Conservation (phyloP, 1,140 invertebrate species). For the Diachasmimorpha longicaudata region DNA sequence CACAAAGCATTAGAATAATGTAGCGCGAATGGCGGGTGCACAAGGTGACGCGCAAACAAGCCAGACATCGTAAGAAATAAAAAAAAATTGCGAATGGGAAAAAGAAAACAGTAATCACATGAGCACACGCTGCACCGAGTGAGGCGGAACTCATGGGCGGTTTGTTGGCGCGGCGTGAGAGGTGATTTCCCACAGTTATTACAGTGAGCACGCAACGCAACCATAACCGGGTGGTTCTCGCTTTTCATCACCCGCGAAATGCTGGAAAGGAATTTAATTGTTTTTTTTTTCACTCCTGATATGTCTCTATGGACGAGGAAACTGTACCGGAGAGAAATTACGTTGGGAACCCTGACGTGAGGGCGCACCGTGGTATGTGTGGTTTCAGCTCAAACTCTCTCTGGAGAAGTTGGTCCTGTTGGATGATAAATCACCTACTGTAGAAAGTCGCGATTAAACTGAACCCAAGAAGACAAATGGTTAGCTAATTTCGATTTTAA, state of each 20-base stretch:
- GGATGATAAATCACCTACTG: conserved; percentile 42
- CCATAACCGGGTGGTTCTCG: conserved; percentile 33
- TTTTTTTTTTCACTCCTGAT: conserved; percentile 18
- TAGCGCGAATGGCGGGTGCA: neutral
- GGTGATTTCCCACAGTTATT: conserved; percentile 41
- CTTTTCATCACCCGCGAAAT: conserved; percentile 35
- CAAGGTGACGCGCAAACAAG: neutral
- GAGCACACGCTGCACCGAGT: conserved; percentile 11
- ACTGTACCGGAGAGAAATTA: neutral
- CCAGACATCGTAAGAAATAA: neutral
- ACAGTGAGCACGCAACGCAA: conserved; percentile 40
- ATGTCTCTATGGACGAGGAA: neutral
- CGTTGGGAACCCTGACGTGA: conserved; percentile 28
- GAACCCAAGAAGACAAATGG: conserved; percentile 43
- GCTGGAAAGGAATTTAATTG: conserved; percentile 29
- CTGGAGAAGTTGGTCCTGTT: conserved; percentile 20
- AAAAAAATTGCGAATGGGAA: neutral
- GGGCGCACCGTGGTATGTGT: conserved; percentile 8
- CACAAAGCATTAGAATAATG: neutral
- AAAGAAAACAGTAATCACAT: conserved; percentile 25
- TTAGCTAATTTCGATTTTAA: conserved; percentile 47
- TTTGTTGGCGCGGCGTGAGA: conserved; percentile 19
- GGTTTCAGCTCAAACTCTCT: conserved; percentile 26
- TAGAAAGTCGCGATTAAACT: conserved; percentile 41
- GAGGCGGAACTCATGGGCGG: conserved; percentile 24